Evolutionary conservation across 2,797 vertebrate species (phyloP).

Genomic region (Threskiornis aethiopicus): DNA sequence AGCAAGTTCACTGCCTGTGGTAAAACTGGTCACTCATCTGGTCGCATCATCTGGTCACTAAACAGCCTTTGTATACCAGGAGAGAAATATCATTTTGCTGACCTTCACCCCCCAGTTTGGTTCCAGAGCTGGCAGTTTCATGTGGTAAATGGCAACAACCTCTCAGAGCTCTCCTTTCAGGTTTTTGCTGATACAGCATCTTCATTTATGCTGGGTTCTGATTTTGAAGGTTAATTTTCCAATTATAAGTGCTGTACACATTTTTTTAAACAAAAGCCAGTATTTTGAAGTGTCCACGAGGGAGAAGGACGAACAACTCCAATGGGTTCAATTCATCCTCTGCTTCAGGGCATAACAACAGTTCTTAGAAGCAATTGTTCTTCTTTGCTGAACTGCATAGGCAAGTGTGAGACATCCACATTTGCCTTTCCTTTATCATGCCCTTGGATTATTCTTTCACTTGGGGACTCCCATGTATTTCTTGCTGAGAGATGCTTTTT

Average conservation of each 20-base stretch:
- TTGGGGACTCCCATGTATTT: not conserved
- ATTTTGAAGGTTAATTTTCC: constrained; percentile 59
- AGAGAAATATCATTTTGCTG: not conserved
- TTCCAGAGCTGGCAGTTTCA: not conserved
- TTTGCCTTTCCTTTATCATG: not conserved
- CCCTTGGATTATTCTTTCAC: constrained; percentile 16
- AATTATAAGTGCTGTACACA: not conserved
- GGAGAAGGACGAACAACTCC: constrained; percentile 6
- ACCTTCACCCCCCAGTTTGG: not conserved
- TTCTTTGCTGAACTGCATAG: not conserved
- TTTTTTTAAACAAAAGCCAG: not conserved
- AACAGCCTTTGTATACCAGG: not conserved
- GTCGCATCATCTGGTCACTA: not conserved
- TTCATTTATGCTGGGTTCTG: not conserved
- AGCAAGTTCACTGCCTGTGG: not conserved
- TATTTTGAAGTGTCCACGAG: constrained; percentile 26
- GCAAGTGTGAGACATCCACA: not conserved
- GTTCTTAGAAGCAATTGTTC: not conserved
- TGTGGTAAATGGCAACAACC: not conserved
- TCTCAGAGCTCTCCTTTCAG: not conserved
- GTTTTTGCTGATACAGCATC: not conserved
- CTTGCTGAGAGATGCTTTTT: not conserved
- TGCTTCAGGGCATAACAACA: constrained; percentile 44
- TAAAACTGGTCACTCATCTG: no score
- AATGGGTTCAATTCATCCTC: constrained; percentile 12